Evolutionary conservation across 92 coral and sea anemone genomes (phyloP).

Genomic region (Blastomussa wellsi): DNA sequence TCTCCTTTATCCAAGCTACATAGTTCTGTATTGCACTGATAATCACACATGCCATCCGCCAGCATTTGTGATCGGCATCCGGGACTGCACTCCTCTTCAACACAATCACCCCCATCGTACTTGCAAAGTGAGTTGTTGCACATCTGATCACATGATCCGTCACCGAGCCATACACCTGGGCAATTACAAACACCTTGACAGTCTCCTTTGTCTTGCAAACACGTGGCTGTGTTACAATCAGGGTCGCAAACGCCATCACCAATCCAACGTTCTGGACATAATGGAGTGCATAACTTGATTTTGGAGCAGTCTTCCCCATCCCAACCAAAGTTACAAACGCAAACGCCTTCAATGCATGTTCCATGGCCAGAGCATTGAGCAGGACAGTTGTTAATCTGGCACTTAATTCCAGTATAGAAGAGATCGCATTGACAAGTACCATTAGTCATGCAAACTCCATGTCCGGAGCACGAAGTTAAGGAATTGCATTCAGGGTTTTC

Average conservation of each 20-base stretch:
- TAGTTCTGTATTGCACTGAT: conserved; percentile 50
- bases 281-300: conserved; percentile 50
- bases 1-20: conserved; percentile 59
- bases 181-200: conserved; percentile 56
- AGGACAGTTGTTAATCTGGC: conserved; percentile 55
- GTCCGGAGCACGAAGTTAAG: conserved; percentile 52
- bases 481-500: neutral
- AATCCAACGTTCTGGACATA: conserved; percentile 60
- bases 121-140: conserved; percentile 55
- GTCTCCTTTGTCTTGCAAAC: conserved; percentile 56
- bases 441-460: conserved; percentile 55
- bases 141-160: conserved; percentile 57
- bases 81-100: conserved; percentile 43
- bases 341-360: conserved; percentile 46
- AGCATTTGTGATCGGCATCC: conserved; percentile 47
- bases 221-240: conserved; percentile 37
- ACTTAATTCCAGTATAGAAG: conserved; percentile 49
- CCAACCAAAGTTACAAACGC: conserved; percentile 67
- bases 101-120: conserved; percentile 63
- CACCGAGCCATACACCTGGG: conserved; percentile 61
- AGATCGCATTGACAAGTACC: conserved; percentile 60
- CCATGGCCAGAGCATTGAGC: conserved; percentile 68
- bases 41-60: conserved; percentile 71
- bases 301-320: conserved; percentile 66
- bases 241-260: conserved; percentile 69